Evolutionary conservation across 1,140 invertebrate genomes (phyloP), one percentile per base, ranked within the genome.

Genomic region (Caenorhabditis brenneri): DNA sequence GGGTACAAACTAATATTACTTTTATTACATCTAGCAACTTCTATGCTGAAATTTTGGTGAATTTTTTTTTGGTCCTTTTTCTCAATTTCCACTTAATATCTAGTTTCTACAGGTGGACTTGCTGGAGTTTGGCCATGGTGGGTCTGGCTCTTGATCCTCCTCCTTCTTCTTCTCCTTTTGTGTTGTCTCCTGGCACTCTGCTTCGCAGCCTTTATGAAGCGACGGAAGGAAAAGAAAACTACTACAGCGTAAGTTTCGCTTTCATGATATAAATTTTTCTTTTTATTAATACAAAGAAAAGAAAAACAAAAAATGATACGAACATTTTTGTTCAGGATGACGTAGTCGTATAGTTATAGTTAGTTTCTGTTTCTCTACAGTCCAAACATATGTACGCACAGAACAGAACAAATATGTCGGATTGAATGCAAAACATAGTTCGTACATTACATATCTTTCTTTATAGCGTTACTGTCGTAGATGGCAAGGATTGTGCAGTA

Each of bases 161-260:
- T 83, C 6, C 74, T 83, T 7, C 69, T 83, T 39, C 82, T 83
- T 24, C 74, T 83, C n/a, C 53, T 79, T 10, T 65, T 83, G 4
- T 83, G 82, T 22, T 83, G 82, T 36, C 65, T 83, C 79, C 10
- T 65, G 16, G 49, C 58, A 29, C 55, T 82, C n/a, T 58, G 51
- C n/a, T 82, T 58, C 12, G 69, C 69, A 22, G 69, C 42, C 4
- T 58, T 58, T 74, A 79, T 36, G 29, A 55, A 48, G 39, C 36
- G 65, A 48, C 29, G 53, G 79, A 78, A 36, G 16, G 46, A 83
- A 27, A 53, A 83, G 24, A 80, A 79, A 39, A 27, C 24, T 24
- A 51, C 46, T 16, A 81, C 81, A 19, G 29, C 58, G 60, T 80
- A 22, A 49, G 78, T 51, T 79, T 24, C 15, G 7, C 12, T 19